Percentiles rank a stretch among this genome's conserved stretches.
Conservation (phyloP, 1,140 invertebrate species). For the Asbolus verrucosus region DNA sequence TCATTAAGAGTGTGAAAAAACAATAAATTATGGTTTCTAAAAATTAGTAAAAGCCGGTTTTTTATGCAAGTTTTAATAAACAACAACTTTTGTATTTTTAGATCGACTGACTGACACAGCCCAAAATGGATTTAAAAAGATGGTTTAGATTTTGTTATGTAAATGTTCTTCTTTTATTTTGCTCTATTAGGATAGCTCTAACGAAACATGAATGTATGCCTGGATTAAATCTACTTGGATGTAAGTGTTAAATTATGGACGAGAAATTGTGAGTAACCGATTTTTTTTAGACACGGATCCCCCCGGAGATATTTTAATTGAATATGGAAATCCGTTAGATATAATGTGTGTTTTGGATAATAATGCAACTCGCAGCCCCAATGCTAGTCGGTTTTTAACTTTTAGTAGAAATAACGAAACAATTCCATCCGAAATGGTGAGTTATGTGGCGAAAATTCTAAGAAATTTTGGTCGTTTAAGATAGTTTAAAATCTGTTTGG, state of each 20-base stretch:
- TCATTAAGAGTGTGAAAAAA: too few relatives aligned
- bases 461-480: too few relatives aligned
- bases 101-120: too few relatives aligned
- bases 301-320: conserved; percentile 48
- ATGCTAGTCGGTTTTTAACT: conserved; percentile 47
- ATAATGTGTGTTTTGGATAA: conserved; percentile 52
- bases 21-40: too few relatives aligned
- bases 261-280: too few relatives aligned
- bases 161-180: conserved; percentile 28
- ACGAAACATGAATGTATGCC: conserved; percentile 5
- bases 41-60: too few relatives aligned
- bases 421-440: conserved; percentile 48
- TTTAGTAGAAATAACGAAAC: conserved; percentile 36
- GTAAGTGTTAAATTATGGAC: too few relatives aligned
- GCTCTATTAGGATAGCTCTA: conserved; percentile 3
- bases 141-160: conserved; percentile 8
- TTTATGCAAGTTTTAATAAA: too few relatives aligned
- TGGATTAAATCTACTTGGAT: conserved; percentile 4
- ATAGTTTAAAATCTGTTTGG: too few relatives aligned
- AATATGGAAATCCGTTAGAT: conserved; percentile 53
- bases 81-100: too few relatives aligned
- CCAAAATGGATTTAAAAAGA: conserved; percentile 6
- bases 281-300: conserved; percentile 49
- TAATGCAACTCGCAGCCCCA: conserved; percentile 12
- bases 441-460: not conserved